These are phyloP conservation scores for Mimachlamys varia DNA, from an alignment of 2,888 invertebrate species.

Conservation along the genomic window DNA sequence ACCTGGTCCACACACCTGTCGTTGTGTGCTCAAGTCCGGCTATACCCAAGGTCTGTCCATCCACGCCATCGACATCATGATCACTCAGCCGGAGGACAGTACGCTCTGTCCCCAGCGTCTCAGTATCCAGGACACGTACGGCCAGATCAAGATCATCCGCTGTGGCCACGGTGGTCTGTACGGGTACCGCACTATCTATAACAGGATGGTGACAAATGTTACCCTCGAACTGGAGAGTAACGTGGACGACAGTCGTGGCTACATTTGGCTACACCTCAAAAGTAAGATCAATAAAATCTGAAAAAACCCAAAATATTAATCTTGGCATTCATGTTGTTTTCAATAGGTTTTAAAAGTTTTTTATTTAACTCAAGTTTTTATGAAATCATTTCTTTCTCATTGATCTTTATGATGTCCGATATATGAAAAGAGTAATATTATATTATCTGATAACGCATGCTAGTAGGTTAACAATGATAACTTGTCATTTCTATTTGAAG, in stretches of 20 bases:
- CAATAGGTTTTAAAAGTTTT: not conserved
- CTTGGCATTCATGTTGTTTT: not conserved
- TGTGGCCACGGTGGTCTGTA: conserved; percentile 72
- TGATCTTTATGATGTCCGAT: too few species aligned
- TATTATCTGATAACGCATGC: too few species aligned
- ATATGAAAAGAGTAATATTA: too few species aligned
- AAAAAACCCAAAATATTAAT: not conserved
- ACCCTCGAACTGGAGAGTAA: conserved; percentile 67
- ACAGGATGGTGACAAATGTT: conserved; percentile 67
- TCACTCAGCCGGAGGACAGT: conserved; percentile 57
- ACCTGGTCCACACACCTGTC: conserved; percentile 62
- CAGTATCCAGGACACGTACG: conserved; percentile 64
- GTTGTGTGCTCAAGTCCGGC: conserved; percentile 68
- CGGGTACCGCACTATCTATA: conserved; percentile 70
- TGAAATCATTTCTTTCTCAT: too few species aligned
- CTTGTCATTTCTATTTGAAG: conserved; percentile 56
- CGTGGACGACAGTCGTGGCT: conserved; percentile 65
- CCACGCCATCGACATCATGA: conserved; percentile 67
- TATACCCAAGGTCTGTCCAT: conserved; percentile 67
- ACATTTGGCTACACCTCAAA: conserved; percentile 72
- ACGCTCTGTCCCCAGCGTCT: conserved; percentile 65
- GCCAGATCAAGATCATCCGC: conserved; percentile 63
- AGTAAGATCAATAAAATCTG: conserved; percentile 55
- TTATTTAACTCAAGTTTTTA: too few species aligned
- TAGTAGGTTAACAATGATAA: too few species aligned